These are phyloP conservation scores for Pachliopta kotzebuea DNA, from an alignment of 2,888 invertebrate genomes.

Conservation along the genomic window DNA sequence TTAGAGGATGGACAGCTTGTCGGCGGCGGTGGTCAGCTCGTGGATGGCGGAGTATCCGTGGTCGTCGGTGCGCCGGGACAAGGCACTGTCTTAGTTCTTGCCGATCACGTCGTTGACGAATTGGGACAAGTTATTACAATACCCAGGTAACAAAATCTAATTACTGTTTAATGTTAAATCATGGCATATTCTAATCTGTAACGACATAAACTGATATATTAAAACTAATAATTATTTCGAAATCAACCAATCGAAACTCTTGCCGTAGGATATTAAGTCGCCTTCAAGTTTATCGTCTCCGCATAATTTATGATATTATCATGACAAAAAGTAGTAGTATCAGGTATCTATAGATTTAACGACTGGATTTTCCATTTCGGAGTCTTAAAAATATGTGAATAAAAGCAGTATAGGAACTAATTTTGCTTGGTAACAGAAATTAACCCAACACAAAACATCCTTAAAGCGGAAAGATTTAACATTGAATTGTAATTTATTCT, in stretches of 20 bases:
- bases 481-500: not conserved
- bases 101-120: constrained; percentile 86
- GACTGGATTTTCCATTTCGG: constrained; percentile 22
- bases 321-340: constrained; percentile 23
- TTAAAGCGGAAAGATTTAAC: not conserved
- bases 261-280: constrained; percentile 13
- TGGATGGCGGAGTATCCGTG: constrained; percentile 77
- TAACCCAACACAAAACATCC: not conserved
- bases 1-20: constrained; percentile 79
- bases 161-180: not conserved
- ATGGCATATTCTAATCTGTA: not conserved
- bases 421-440: constrained; percentile 15
- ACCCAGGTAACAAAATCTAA: constrained; percentile 74
- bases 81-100: constrained; percentile 85
- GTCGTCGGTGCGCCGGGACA: constrained; percentile 73
- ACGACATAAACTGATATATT: not conserved
- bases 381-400: constrained; percentile 14
- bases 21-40: constrained; percentile 71
- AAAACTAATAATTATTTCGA: constrained; percentile 13
- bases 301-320: constrained; percentile 28
- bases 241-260: constrained; percentile 16
- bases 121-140: constrained; percentile 84
- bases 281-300: constrained; percentile 23
- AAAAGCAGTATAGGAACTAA: not conserved
- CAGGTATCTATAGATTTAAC: constrained; percentile 18